A percentile compares a stretch with the other conserved stretches of the same genome.
These are phyloP conservation scores for Onychostruthus taczanowskii DNA, from an alignment of 2,113 vertebrate genomes.

Conservation along the genomic window DNA sequence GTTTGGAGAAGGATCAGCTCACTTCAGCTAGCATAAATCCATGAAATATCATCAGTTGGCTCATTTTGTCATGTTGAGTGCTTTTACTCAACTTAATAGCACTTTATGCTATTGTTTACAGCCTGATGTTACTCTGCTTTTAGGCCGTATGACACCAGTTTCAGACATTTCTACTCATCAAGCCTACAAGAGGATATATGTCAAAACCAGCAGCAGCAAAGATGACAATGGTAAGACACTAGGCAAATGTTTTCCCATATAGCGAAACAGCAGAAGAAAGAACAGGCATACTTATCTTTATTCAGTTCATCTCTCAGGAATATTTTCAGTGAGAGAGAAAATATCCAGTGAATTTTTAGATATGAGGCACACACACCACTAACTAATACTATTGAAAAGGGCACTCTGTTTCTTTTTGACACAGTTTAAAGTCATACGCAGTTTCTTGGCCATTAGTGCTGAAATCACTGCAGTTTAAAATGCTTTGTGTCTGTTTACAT, in stretches of 20 bases:
- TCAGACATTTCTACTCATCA: background rate
- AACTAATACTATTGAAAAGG: background rate
- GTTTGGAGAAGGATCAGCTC: background rate
- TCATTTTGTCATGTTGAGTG: background rate
- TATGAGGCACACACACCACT: background rate
- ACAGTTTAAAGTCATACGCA: background rate
- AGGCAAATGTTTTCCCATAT: background rate
- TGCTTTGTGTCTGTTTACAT: background rate
- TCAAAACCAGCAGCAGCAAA: background rate
- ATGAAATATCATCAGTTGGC: background rate
- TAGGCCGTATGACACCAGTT: background rate
- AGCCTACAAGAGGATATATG: background rate
- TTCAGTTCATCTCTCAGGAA: background rate
- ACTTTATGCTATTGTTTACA: slow-evolving; percentile 10
- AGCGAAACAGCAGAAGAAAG: background rate
- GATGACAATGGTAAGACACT: background rate
- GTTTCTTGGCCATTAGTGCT: background rate
- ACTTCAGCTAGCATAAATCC: background rate
- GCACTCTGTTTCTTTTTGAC: background rate
- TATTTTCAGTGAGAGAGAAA: background rate
- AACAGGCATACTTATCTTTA: background rate
- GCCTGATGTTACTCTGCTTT: background rate
- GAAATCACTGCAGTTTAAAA: background rate
- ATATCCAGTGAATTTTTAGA: background rate
- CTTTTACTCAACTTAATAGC: background rate